Evolutionary conservation across 2,888 invertebrate species (phyloP).

Genomic region (Melipona beecheii): DNA sequence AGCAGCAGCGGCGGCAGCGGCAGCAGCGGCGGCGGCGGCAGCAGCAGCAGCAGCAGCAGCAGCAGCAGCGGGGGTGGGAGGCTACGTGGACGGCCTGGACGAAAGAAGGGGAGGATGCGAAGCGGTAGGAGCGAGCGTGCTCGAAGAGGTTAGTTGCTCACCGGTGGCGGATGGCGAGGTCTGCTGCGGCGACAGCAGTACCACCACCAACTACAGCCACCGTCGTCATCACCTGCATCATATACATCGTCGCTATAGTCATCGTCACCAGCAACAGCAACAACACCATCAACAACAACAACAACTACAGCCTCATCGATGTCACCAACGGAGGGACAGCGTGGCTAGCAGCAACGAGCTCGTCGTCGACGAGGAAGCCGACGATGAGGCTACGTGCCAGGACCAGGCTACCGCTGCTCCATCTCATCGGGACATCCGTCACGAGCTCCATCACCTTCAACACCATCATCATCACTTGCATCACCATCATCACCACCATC

Average conservation of each 20-base stretch:
- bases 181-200: conserved; percentile 64
- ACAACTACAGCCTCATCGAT: conserved; percentile 44
- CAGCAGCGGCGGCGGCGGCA: conserved; percentile 29
- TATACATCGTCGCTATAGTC: conserved; percentile 41
- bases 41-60: conserved; percentile 36
- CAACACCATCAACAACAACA: conserved; percentile 39
- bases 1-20: background rate
- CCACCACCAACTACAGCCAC: conserved; percentile 60
- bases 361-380: conserved; percentile 49
- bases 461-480: conserved; percentile 22
- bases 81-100: conserved; percentile 33
- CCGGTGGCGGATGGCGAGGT: conserved; percentile 64
- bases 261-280: conserved; percentile 49
- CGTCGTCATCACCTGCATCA: conserved; percentile 60
- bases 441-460: conserved; percentile 43
- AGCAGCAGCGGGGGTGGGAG: conserved; percentile 51
- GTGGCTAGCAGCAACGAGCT: conserved; percentile 35
- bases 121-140: conserved; percentile 50
- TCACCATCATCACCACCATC: conserved; percentile 39
- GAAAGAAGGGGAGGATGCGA: conserved; percentile 56
- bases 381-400: conserved; percentile 58
- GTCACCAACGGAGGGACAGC: conserved; percentile 61
- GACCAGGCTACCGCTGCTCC: conserved; percentile 36
- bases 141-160: conserved; percentile 68
- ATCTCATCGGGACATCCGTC: conserved; percentile 47